phyloP scores from a whole-genome alignment of 2,113 vertebrate genomes.

The Pterocles orientalis region DNA sequence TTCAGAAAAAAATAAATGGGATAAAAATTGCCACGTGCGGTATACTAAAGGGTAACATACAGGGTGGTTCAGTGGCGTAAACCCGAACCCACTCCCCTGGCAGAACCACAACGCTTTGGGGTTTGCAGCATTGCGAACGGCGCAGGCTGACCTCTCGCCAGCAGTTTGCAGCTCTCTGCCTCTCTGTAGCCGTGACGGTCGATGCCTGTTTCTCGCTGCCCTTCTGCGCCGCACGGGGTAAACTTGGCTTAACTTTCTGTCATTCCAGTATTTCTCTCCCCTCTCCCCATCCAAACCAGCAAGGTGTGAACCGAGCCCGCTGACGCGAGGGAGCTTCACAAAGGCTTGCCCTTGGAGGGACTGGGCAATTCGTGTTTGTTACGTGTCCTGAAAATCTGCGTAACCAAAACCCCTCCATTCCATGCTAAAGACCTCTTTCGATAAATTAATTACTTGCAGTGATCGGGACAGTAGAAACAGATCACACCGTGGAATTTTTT shows the following conservation, averaged over 20 bases:
- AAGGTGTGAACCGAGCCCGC: fast-evolving
- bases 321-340: not conserved
- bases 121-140: not conserved
- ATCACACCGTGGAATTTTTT: not conserved
- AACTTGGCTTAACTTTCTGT: not conserved
- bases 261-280: not conserved
- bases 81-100: not conserved
- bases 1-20: not conserved
- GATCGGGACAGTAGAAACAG: not conserved
- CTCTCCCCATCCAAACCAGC: not conserved
- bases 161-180: not conserved
- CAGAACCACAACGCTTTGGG: not conserved
- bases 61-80: not conserved
- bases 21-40: not conserved
- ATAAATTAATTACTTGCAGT: not conserved
- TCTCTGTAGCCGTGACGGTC: not conserved
- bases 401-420: not conserved
- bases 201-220: not conserved
- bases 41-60: not conserved
- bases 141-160: not conserved
- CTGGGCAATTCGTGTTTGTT: not conserved
- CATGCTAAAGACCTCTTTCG: not conserved
- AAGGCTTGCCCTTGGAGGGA: fast-evolving
- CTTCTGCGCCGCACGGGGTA: not conserved
- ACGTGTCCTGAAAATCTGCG: not conserved